A percentile compares a stretch with the other conserved stretches of the same genome.
These are phyloP conservation scores for Phorcus lineatus DNA, from an alignment of 2,888 invertebrate species.

Conservation along the genomic window DNA sequence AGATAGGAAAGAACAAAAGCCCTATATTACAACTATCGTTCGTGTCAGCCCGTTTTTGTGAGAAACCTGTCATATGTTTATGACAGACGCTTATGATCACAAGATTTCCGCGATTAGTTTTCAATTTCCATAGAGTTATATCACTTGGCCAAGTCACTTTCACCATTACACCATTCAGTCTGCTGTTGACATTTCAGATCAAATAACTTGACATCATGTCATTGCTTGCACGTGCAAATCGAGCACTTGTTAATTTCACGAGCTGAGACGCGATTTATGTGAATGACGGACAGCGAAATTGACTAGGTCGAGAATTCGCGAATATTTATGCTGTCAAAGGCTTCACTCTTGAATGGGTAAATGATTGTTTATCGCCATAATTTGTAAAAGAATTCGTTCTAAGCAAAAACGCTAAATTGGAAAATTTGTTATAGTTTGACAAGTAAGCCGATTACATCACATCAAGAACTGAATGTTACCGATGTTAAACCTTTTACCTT, in stretches of 20 bases:
- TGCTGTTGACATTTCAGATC: conserved; percentile 16
- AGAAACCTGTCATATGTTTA: neutral
- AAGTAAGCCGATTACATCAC: too few species aligned
- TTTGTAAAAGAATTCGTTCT: too few species aligned
- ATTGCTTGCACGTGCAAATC: neutral
- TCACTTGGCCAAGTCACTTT: neutral
- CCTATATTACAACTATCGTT: neutral
- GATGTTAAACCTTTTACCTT: too few species aligned
- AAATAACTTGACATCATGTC: neutral
- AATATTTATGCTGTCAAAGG: too few species aligned
- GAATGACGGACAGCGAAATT: too few species aligned
- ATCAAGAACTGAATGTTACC: too few species aligned
- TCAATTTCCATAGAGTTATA: neutral
- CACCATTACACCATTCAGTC: neutral
- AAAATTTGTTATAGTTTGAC: too few species aligned
- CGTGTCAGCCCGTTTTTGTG: neutral
- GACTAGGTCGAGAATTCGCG: too few species aligned
- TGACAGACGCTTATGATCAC: neutral
- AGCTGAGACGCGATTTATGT: neutral
- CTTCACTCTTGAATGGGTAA: too few species aligned
- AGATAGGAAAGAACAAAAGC: neutral
- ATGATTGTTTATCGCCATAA: too few species aligned
- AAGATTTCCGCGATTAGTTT: neutral
- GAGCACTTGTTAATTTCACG: neutral
- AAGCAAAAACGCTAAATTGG: too few species aligned